Conservation (phyloP, 2,888 invertebrate genomes). For the Chloromyia formosa region DNA sequence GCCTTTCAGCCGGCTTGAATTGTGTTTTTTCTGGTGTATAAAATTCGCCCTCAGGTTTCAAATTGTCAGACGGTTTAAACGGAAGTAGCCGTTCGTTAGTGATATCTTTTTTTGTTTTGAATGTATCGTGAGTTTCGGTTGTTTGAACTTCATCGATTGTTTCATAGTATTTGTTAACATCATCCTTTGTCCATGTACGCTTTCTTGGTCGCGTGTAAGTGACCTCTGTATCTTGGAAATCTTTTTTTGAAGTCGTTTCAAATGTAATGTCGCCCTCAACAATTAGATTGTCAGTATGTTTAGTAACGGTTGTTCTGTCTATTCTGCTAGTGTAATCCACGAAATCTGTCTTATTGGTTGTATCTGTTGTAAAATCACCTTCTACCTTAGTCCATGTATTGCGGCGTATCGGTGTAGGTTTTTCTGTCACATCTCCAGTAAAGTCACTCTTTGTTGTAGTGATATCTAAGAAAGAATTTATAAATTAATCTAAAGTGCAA, state of each 20-base stretch:
- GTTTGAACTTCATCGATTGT: constrained; percentile 67
- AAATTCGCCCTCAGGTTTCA: constrained; percentile 64
- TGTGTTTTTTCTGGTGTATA: constrained; percentile 59
- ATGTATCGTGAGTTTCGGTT: constrained; percentile 70
- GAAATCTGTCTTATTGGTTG: constrained; percentile 74
- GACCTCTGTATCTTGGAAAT: constrained; percentile 70
- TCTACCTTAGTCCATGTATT: constrained; percentile 82
- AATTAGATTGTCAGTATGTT: constrained; percentile 73
- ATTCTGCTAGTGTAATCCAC: constrained; percentile 69
- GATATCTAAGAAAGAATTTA: constrained; percentile 69
- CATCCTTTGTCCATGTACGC: constrained; percentile 78
- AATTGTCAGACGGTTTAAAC: constrained; percentile 61
- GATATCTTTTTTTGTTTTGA: constrained; percentile 63
- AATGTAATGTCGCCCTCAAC: constrained; percentile 75
- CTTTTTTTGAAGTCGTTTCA: constrained; percentile 71
- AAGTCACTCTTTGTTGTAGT: constrained; percentile 77
- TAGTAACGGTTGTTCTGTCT: constrained; percentile 70
- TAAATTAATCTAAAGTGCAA: constrained; percentile 13
- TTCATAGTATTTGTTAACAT: constrained; percentile 74
- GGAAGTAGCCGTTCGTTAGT: constrained; percentile 65
- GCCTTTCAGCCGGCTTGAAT: constrained; percentile 52
- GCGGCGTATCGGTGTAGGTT: constrained; percentile 72
- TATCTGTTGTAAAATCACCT: constrained; percentile 76
- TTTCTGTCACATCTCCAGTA: constrained; percentile 73
- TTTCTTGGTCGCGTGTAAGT: constrained; percentile 68